Evolutionary conservation across 2,888 invertebrate species (phyloP).

Genomic region (Athalia rosae): DNA sequence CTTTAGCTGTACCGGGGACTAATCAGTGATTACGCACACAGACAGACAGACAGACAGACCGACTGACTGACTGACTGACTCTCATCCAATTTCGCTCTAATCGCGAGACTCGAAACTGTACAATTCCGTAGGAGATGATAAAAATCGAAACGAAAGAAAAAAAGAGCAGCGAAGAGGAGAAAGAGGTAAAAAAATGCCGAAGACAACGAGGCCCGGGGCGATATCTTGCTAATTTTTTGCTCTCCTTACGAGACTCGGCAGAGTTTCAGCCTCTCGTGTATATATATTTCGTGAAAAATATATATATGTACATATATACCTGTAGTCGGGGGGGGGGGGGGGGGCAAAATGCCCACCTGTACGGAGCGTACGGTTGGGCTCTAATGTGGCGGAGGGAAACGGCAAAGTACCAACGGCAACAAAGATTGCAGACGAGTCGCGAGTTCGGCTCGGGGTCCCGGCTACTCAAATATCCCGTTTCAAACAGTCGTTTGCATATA

Average conservation of each 20-base stretch:
- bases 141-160: background rate
- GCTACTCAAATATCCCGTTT: conserved; percentile 70
- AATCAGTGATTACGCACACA: background rate
- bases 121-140: background rate
- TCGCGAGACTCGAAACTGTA: too few relatives aligned
- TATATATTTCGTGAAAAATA: too few relatives aligned
- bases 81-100: too few relatives aligned
- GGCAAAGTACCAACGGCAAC: conserved; percentile 43
- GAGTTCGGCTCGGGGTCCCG: conserved; percentile 48
- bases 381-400: conserved; percentile 40
- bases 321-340: too few relatives aligned
- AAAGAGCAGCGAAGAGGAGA: background rate
- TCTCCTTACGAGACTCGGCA: conserved; percentile 26
- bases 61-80: too few relatives aligned
- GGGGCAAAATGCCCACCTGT: conserved; percentile 34
- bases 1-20: background rate
- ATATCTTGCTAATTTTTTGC: conserved; percentile 27
- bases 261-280: background rate
- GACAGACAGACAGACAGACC: too few relatives aligned
- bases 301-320: too few relatives aligned
- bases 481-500: conserved; percentile 66
- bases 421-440: conserved; percentile 34
- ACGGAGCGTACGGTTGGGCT: background rate
- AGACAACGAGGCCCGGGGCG: background rate
- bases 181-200: background rate